These are phyloP conservation scores for Oreochromis spilurus DNA, from an alignment of 2,113 vertebrate genomes.

Conservation along the genomic window DNA sequence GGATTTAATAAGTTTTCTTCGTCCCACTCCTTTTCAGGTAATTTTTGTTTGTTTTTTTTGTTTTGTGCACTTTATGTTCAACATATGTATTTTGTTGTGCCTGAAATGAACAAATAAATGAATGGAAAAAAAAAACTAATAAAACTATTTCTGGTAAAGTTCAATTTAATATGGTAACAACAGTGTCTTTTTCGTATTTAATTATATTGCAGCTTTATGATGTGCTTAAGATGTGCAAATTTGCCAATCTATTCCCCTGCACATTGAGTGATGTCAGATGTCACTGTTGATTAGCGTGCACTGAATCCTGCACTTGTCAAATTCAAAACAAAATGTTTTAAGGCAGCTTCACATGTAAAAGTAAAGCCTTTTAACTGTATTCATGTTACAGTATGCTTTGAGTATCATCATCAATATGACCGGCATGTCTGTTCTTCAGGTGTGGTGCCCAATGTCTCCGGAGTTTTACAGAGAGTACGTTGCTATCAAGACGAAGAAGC, in stretches of 20 bases:
- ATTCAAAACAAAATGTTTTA: not conserved
- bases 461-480: constrained; percentile 98
- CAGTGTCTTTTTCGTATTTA: not conserved
- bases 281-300: not conserved
- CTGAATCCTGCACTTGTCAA: not conserved
- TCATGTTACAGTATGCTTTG: not conserved
- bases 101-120: too few relatives aligned
- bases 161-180: not conserved
- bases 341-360: not conserved
- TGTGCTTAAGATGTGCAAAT: not conserved
- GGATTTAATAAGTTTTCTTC: too few relatives aligned
- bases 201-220: not conserved
- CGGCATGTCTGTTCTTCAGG: constrained; percentile 63
- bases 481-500: constrained; percentile 95
- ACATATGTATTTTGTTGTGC: too few relatives aligned
- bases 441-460: constrained; percentile 98
- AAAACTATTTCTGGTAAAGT: not conserved
- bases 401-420: not conserved
- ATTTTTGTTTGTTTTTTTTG: too few relatives aligned
- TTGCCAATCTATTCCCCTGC: not conserved
- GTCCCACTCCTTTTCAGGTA: too few relatives aligned
- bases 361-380: not conserved
- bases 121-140: too few relatives aligned
- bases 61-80: too few relatives aligned
- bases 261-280: not conserved